Base-by-base conservation (phyloP, 2,113 vertebrate species). In the Brachyhypopomus occidentalis region DNA sequence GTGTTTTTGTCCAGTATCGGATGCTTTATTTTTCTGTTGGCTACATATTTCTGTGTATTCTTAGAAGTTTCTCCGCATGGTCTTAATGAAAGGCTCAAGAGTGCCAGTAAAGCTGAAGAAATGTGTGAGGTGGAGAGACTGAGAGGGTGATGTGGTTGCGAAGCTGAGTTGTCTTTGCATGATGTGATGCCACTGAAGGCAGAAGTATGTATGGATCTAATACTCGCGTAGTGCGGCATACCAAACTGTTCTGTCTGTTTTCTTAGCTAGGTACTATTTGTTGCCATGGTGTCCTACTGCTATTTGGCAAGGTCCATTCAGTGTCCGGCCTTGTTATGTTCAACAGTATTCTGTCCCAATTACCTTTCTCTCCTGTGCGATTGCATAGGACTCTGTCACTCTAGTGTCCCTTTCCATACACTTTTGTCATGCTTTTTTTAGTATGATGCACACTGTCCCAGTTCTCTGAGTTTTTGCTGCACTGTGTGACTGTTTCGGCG, bases 261-360 rank as follows among this genome's bases (percentile, higher is more conserved):
- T 63, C 67, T 72, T 78, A 23, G n/a, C 41, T 76, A 69, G 48
- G 72, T 67, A 52, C n/a, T 80, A 55, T 59, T 80, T 75, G 76
- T 82, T 82, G 58, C 72, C 80, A 79, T 82, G 64, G 72, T 7
- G 48, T 75, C 36, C 67, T 73, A 55, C 59, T 78, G 23, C 71
- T 22, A 14, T 30, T 30, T 56, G 25, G 73, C 67, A n/a, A 80
- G 27, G 60, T 45, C 58, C 19, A 45, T 72, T 71, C 52, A 76
- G 23, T 20, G 58, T 30, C 66, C 25, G 30, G 73, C 22, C 79
- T 66, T 55, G 60, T 80, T 81, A 75, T 81, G 30, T 75, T 55
- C 17, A n/a, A 23, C 79, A 27, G 8, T 56, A 56, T 59, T 59
- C 22, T 75, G 72, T 81, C 63, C 63, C 48, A 81, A 75, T 81